These are phyloP conservation scores for Acipenser oxyrinchus DNA, from an alignment of 2,797 vertebrate species.

Conservation along the genomic window DNA sequence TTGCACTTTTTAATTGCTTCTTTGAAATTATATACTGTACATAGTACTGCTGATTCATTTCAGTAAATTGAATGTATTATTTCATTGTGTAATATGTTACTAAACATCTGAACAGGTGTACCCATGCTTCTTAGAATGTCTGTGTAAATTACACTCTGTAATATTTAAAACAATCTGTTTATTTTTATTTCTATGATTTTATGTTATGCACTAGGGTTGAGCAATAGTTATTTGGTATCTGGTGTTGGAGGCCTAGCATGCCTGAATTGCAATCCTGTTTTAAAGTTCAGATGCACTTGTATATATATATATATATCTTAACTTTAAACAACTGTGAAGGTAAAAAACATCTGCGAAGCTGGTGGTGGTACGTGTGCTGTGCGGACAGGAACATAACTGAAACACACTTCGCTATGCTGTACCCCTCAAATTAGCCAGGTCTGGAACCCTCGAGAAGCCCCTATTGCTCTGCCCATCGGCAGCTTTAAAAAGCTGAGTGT, in stretches of 20 bases:
- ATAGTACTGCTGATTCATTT: background rate
- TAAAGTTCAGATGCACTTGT: background rate
- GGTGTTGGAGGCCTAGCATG: too few species aligned
- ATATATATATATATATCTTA: background rate
- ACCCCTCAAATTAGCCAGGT: too few species aligned
- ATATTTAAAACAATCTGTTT: background rate
- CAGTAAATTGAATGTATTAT: background rate
- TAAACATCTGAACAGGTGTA: background rate
- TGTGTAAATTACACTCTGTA: background rate
- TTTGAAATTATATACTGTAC: background rate
- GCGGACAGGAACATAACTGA: too few species aligned
- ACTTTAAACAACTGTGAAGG: too few species aligned
- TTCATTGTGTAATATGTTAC: background rate
- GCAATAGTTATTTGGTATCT: background rate
- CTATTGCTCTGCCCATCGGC: too few species aligned
- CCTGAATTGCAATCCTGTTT: too few species aligned
- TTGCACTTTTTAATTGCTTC: slow-evolving; percentile 2
- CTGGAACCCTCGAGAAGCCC: too few species aligned
- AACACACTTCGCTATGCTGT: too few species aligned
- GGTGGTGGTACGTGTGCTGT: background rate
- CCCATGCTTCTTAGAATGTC: background rate
- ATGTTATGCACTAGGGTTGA: background rate
- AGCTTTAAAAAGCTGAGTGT: too few species aligned
- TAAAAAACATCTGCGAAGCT: too few species aligned
- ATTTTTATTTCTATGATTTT: background rate